These are phyloP conservation scores for Hyalella azteca DNA, from an alignment of 2,888 invertebrate species.

Conservation along the genomic window DNA sequence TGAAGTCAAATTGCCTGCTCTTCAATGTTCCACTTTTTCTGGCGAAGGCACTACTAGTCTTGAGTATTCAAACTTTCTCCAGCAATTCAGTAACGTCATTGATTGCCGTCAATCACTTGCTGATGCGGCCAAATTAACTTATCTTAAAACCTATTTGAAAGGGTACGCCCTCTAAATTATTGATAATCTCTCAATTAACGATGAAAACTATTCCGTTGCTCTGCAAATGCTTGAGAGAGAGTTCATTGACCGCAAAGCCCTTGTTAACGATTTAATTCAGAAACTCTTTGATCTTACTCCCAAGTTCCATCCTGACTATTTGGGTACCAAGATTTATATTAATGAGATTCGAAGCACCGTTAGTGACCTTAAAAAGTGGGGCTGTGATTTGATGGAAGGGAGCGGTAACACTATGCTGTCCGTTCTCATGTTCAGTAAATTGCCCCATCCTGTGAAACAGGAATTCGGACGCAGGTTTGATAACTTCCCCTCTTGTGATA, in stretches of 20 bases:
- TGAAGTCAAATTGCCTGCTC: background rate
- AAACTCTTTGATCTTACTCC: too few relatives aligned
- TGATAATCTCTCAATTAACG: too few relatives aligned
- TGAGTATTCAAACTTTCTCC: background rate
- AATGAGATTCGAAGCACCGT: background rate
- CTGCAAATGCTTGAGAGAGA: background rate
- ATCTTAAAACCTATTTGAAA: too few relatives aligned
- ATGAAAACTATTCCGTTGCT: too few relatives aligned
- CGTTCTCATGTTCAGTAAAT: background rate
- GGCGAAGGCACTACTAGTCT: background rate
- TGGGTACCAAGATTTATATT: background rate
- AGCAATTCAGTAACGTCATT: background rate
- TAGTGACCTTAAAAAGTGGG: background rate
- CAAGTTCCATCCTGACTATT: too few relatives aligned
- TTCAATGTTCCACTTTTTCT: background rate
- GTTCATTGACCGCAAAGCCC: background rate
- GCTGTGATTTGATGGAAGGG: background rate
- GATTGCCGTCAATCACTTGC: background rate
- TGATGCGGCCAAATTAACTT: too few relatives aligned
- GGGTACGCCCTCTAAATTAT: too few relatives aligned
- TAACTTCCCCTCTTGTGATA: background rate
- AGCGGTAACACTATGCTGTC: background rate
- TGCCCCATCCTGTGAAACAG: background rate
- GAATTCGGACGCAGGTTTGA: background rate
- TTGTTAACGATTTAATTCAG: too few relatives aligned